Evolutionary conservation across 2,113 vertebrate species (phyloP).

Genomic region (Scomber japonicus): DNA sequence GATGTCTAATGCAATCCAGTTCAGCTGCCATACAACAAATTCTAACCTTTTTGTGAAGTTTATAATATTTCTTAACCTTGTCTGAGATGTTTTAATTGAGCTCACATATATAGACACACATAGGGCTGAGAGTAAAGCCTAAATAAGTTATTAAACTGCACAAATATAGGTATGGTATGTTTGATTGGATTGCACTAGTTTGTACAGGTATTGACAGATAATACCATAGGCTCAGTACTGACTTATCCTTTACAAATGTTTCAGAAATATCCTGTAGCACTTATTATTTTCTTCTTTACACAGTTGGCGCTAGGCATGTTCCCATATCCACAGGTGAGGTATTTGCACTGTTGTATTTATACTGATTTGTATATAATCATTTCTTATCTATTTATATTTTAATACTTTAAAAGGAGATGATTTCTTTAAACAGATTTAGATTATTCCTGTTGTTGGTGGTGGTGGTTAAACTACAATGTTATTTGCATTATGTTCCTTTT

Average conservation of each 20-base stretch:
- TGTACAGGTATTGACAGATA: neutral
- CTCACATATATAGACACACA: too few relatives aligned
- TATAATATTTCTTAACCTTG: too few relatives aligned
- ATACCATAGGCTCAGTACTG: neutral
- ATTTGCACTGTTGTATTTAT: slow-evolving; percentile 74
- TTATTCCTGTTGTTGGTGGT: neutral
- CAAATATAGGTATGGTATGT: neutral
- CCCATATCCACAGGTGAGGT: slow-evolving; percentile 99
- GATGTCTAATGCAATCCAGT: neutral
- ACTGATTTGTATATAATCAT: neutral
- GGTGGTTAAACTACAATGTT: neutral
- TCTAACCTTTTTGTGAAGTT: neutral
- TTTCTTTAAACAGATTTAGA: too few relatives aligned
- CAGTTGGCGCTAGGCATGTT: slow-evolving; percentile 98
- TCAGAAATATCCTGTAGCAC: neutral
- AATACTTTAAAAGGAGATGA: too few relatives aligned
- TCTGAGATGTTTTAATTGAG: too few relatives aligned
- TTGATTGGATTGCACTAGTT: neutral
- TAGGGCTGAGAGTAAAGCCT: too few relatives aligned
- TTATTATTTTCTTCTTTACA: slow-evolving; percentile 83
- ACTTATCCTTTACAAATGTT: neutral
- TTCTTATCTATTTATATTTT: neutral
- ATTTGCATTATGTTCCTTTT: too few relatives aligned
- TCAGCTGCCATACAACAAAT: neutral
- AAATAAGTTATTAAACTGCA: neutral